Percentiles rank a stretch among this genome's conserved stretches.
phyloP scores from a whole-genome alignment of 2,113 vertebrate species.

The Ameiurus melas region DNA sequence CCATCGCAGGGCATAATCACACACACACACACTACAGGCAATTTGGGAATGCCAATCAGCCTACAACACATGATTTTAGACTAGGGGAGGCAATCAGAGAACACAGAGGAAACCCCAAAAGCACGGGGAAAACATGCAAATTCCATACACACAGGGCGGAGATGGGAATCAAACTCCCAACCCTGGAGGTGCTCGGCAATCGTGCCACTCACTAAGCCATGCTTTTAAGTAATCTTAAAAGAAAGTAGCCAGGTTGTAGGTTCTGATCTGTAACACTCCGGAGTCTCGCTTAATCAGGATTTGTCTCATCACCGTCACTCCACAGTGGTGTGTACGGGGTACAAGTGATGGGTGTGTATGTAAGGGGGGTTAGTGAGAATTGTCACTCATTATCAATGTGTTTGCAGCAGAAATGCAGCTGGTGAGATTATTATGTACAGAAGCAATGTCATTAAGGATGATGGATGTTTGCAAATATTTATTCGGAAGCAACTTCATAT shows the following conservation, averaged over 20 bases:
- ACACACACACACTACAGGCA: too few relatives aligned
- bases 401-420: slow-evolving; percentile 14
- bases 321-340: not conserved
- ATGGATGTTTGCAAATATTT: slow-evolving; percentile 28
- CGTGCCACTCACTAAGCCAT: too few relatives aligned
- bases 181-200: too few relatives aligned
- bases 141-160: too few relatives aligned
- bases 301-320: not conserved
- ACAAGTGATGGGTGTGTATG: not conserved
- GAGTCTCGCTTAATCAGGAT: not conserved
- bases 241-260: not conserved
- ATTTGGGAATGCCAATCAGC: too few relatives aligned
- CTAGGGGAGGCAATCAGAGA: too few relatives aligned
- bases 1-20: too few relatives aligned
- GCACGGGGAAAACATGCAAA: too few relatives aligned
- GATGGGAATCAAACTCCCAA: too few relatives aligned
- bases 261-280: not conserved
- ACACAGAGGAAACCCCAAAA: too few relatives aligned
- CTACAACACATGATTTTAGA: too few relatives aligned
- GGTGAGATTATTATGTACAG: not conserved
- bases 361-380: not conserved
- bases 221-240: not conserved
- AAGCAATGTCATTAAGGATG: not conserved
- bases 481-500: not conserved
- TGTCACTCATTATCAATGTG: not conserved